Evolutionary conservation across 2,888 invertebrate species (phyloP).

Genomic region (Meghimatium bilineatum): DNA sequence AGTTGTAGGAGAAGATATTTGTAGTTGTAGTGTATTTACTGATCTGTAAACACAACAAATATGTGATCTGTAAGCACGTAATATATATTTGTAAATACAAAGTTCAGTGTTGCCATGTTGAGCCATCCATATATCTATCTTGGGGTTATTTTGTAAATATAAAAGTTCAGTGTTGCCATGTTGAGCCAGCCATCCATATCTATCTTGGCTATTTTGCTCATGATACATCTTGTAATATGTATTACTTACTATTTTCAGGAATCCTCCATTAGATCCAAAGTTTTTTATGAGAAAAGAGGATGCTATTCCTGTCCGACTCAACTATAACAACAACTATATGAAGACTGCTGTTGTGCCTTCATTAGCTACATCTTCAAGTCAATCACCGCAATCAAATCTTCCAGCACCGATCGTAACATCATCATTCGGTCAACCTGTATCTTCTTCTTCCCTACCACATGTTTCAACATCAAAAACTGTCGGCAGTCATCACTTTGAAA

Average conservation of each 20-base stretch:
- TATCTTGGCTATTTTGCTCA: background rate
- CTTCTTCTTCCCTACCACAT: slow-evolving; percentile 7
- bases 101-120: background rate
- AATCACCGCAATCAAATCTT: background rate
- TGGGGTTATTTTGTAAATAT: background rate
- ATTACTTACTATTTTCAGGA: slow-evolving; percentile 56
- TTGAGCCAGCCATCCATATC: background rate
- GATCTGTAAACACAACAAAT: no score
- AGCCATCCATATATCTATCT: background rate
- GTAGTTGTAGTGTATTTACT: no score
- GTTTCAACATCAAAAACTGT: background rate
- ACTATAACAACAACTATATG: slow-evolving; percentile 43
- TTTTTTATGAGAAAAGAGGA: slow-evolving; percentile 70
- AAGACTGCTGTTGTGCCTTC: slow-evolving; percentile 35
- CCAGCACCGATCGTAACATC: slow-evolving; percentile 8
- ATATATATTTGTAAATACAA: background rate
- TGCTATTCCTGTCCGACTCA: slow-evolving; percentile 65
- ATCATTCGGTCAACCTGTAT: background rate
- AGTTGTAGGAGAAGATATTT: no score
- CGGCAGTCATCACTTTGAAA: slow-evolving; percentile 3
- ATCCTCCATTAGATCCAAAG: slow-evolving; percentile 71
- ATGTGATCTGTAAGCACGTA: no score
- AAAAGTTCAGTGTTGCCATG: background rate
- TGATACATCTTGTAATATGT: background rate
- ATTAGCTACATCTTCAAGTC: slow-evolving; percentile 6